Conservation (phyloP, 2,888 invertebrate species). For the Stenchaetothrips biformis region DNA sequence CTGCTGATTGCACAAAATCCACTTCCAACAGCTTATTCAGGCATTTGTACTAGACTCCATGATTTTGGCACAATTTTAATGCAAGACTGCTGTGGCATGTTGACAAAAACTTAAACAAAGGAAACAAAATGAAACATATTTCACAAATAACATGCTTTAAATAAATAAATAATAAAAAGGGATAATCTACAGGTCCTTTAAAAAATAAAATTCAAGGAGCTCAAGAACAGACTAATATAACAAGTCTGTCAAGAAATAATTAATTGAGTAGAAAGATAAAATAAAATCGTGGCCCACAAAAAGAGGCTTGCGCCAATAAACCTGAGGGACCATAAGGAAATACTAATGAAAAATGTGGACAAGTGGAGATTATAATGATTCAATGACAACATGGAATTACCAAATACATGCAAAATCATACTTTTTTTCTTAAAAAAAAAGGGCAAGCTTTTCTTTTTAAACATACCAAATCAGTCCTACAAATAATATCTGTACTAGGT, state of each 20-base stretch:
- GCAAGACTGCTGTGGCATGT: constrained; percentile 20
- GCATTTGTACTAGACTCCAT: background rate
- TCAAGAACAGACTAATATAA: background rate
- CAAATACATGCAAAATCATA: background rate
- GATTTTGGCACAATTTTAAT: constrained; percentile 14
- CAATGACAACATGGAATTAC: background rate
- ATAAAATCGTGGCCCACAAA: background rate
- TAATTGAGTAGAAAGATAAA: background rate
- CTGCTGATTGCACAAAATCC: constrained; percentile 1
- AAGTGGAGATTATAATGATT: background rate
- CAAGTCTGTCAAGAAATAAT: background rate
- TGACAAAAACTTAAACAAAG: background rate
- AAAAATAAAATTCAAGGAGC: background rate
- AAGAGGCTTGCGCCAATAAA: background rate
- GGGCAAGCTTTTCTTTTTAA: background rate
- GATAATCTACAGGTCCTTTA: background rate
- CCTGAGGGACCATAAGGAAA: no score
- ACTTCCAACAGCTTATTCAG: constrained; percentile 14
- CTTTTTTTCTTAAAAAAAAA: background rate
- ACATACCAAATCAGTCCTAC: constrained; percentile 2
- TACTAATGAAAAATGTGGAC: no score
- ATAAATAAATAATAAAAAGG: background rate
- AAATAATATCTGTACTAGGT: background rate
- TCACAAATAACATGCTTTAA: background rate
- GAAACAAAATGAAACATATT: background rate